phyloP scores from a whole-genome alignment of 2,113 vertebrate genomes.

The Microcebus griseorufus region DNA sequence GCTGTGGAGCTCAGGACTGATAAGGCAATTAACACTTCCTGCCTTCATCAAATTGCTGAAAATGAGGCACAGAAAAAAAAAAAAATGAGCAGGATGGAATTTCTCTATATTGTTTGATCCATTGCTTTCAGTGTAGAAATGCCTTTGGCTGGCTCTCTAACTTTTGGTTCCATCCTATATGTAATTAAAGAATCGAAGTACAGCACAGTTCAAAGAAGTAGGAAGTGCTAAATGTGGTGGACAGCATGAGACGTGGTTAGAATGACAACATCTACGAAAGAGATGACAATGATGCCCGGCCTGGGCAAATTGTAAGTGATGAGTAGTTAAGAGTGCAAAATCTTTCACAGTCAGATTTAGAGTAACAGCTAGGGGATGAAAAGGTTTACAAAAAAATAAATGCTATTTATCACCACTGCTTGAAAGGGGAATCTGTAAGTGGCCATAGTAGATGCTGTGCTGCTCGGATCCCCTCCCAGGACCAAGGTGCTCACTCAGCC shows the following conservation, averaged over 20 bases:
- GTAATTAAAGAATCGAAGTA: not conserved
- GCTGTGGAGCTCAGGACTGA: not conserved
- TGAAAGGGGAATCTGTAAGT: not conserved
- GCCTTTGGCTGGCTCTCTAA: not conserved
- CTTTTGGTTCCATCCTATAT: not conserved
- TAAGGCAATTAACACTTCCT: not conserved
- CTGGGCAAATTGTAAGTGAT: not conserved
- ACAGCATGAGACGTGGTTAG: not conserved
- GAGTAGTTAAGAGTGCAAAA: not conserved
- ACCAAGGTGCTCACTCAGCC: not conserved
- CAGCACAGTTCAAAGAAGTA: not conserved
- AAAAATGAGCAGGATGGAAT: not conserved
- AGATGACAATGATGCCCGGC: not conserved
- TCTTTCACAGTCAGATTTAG: not conserved
- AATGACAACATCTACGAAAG: not conserved
- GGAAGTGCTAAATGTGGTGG: not conserved
- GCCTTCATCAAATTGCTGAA: not conserved
- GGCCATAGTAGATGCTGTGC: not conserved
- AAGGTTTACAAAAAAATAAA: not conserved
- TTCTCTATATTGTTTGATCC: not conserved
- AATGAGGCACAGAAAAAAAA: not conserved
- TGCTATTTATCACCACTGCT: not conserved
- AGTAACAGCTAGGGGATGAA: not conserved
- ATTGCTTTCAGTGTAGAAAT: not conserved
- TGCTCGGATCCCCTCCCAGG: not conserved